Percentiles rank a stretch among this genome's conserved stretches.
phyloP scores from a whole-genome alignment of 2,888 invertebrate genomes.

The Drosophila prolongata region DNA sequence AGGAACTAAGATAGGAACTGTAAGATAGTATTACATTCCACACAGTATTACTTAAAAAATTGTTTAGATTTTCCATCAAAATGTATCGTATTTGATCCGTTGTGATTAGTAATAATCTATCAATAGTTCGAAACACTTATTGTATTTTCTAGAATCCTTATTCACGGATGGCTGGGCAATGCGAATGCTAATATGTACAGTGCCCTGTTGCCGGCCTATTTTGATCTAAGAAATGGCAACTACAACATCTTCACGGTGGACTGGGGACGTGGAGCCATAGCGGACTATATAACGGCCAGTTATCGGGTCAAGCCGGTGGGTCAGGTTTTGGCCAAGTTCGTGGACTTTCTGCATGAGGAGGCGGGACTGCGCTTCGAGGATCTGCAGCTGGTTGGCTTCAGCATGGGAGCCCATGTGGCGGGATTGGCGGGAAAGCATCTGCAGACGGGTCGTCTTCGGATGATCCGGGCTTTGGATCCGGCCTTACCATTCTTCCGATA shows the following conservation, averaged over 20 bases:
- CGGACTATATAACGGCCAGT: slow-evolving; percentile 82
- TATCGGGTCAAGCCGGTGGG: slow-evolving; percentile 85
- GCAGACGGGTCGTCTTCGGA: slow-evolving; percentile 72
- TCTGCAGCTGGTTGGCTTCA: slow-evolving; percentile 85
- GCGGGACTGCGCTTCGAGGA: slow-evolving; percentile 81
- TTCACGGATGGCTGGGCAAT: slow-evolving; percentile 83
- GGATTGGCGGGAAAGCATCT: slow-evolving; percentile 85
- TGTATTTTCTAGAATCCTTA: slow-evolving; percentile 68
- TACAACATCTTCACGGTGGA: slow-evolving; percentile 82
- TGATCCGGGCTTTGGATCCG: slow-evolving; percentile 87
- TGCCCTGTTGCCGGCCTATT: slow-evolving; percentile 75
- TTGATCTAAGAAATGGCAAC: slow-evolving; percentile 56
- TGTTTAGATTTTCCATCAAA: no score
- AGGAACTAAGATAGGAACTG: no score
- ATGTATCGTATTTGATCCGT: no score
- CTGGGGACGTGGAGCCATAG: slow-evolving; percentile 82
- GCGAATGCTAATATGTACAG: slow-evolving; percentile 75
- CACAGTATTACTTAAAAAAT: no score
- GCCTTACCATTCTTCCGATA: slow-evolving; percentile 85
- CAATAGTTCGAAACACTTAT: no score
- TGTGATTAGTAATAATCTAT: no score
- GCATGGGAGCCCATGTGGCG: slow-evolving; percentile 87
- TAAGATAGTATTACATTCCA: no score
- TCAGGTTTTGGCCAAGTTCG: slow-evolving; percentile 86
- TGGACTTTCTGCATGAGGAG: slow-evolving; percentile 88